These are phyloP conservation scores for Bos taurus DNA, from an alignment of 2,113 vertebrate species.

Conservation along the genomic window DNA sequence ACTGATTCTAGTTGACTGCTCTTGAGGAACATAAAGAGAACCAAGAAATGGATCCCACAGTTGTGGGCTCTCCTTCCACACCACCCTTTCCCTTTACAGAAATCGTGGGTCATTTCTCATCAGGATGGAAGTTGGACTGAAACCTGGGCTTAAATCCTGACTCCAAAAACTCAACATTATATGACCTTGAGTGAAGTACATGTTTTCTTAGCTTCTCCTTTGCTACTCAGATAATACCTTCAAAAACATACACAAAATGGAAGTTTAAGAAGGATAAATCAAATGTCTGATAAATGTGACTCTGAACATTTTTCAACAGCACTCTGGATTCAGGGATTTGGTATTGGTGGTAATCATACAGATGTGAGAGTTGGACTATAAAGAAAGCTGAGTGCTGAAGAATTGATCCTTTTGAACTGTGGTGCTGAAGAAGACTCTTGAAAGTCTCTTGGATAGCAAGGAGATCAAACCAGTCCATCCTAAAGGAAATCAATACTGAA, in stretches of 20 bases:
- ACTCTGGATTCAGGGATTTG: neutral
- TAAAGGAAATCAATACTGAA: neutral
- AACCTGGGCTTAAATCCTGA: neutral
- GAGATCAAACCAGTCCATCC: neutral
- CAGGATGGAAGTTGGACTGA: neutral
- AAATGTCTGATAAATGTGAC: neutral
- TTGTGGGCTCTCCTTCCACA: neutral
- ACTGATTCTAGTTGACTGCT: neutral
- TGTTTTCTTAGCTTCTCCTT: neutral
- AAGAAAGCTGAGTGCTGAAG: neutral
- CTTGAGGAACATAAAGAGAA: neutral
- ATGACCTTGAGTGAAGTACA: neutral
- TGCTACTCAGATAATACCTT: neutral
- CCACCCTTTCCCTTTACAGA: neutral
- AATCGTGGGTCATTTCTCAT: neutral
- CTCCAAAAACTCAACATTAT: no score
- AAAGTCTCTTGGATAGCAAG: neutral
- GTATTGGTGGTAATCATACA: neutral
- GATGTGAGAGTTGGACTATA: neutral
- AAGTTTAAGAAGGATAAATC: neutral
- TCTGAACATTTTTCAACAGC: neutral
- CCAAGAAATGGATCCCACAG: neutral
- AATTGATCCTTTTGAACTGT: neutral
- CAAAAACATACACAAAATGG: neutral
- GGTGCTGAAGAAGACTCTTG: neutral